Base-by-base conservation (phyloP, 2,113 vertebrate genomes). In the Grus americana region DNA sequence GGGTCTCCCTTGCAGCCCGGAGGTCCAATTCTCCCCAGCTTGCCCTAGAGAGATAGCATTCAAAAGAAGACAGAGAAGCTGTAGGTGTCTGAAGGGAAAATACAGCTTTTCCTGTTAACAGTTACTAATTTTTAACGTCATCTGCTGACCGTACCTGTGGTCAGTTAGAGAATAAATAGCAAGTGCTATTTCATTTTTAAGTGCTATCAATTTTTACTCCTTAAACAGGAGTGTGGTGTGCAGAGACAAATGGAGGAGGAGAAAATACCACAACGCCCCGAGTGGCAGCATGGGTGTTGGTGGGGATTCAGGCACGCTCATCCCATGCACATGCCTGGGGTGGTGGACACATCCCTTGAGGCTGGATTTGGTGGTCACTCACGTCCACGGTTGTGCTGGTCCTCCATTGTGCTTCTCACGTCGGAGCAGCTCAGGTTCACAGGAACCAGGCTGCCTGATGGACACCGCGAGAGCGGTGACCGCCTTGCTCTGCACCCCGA, bases 1-100 rank as follows among this genome's bases (percentile, higher is more conserved):
- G 98, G 97, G 93, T 99, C 99, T 94, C 99, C 99, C 97, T 99
- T 99, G 97, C 99, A 99, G 78, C 99, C 99, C 4, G 99, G 99
- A 86, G 99, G 97, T 26, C 99, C 99, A 5, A 99, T 99, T 66
- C 99, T 98, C 40, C 99, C 99, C 87, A 99, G 97, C 97, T 98
- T 99, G 88, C 99, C 99, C 99, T 99, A 94, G n/a, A 96, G 54
- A 93, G 30, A 76, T 15, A 36, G 38, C 22, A 90, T 88, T 50
- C 34, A 73, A 83, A 90, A 93, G 44, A 82, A 36, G 7, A 47
- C 22, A 80, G 24, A 86, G 62, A 88, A 59, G 15, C 13, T 88
- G 32, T 26, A 71, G 42, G 19, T 59, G 30, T 34, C 34, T 58
- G 74, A 88, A 81, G 44, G 23, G 38, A 89, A 83, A 86, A 58